Evolutionary conservation across 2,797 vertebrate genomes (phyloP), one percentile per base, ranked within the genome.

Genomic region (Acropternis orthonyx): DNA sequence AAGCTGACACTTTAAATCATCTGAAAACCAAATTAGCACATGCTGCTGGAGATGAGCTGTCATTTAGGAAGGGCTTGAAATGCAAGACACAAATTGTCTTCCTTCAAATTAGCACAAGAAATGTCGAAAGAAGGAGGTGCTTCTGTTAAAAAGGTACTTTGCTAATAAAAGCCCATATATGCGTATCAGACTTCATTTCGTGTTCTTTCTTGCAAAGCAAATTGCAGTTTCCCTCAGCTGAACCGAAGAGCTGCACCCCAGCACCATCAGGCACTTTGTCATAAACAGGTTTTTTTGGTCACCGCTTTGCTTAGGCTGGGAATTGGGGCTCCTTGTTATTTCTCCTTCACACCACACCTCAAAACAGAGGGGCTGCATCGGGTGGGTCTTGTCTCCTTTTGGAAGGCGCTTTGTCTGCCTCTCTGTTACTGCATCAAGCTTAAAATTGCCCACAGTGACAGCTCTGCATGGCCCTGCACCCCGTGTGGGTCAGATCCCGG

Each of bases 381-480:
- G 30, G 23, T 48, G 30, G 17, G 5, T 19, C 12, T 48, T 12
- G 17, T 8, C 14, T 85, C 23, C 34, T 61, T 56, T 28, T 7
- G 24, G 24, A 7, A 56, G 32, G 46, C 17, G 18, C 19, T 77
- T 63, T 0, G 2, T 5, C 6, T 48, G 12, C 44, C 20, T 66
- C 59, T 51, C 41, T 28, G 0, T 43, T 71, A 32, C 46, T 61
- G 18, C 22, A 30, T 15, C 18, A 4, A 34, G 20, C n/a, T 73
- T 22, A 37, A 69, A 58, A 54, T 36, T 36, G 23, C 54, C 44
- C 20, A 2, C 2, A 28, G 43, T 61, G 76, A 28, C 72, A 59
- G 14, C 37, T n/a, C n/a, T 15, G 19, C 3, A 12, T n/a, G 41
- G 32, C 22, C 2, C 0, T 55, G 15, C 3, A 1, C 22, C 55